Conservation (phyloP, 2,888 invertebrate species). For the Drosophila recens region DNA sequence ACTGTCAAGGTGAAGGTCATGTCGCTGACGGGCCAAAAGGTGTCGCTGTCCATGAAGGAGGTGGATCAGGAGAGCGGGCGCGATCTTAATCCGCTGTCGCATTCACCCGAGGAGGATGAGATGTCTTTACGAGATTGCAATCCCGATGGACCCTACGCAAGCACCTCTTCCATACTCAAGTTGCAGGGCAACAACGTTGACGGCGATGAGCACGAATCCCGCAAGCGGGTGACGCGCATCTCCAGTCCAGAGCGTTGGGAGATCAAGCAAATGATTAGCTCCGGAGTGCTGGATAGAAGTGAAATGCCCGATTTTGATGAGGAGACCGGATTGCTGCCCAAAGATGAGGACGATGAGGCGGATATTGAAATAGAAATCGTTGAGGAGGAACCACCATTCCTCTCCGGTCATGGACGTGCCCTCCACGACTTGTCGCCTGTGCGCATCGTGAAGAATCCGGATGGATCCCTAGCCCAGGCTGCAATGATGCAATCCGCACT, state of each 20-base stretch:
- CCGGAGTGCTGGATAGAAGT: conserved; percentile 95
- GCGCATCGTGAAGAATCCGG: conserved; percentile 98
- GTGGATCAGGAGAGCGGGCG: conserved; percentile 97
- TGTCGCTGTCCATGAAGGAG: conserved; percentile 98
- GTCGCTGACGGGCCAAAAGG: conserved; percentile 96
- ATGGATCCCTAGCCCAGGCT: conserved; percentile 98
- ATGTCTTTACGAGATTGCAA: conserved; percentile 89
- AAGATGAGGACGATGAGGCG: conserved; percentile 97
- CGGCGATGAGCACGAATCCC: conserved; percentile 92
- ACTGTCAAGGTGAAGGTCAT: conserved; percentile 96
- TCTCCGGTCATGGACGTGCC: conserved; percentile 96
- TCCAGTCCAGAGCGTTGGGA: conserved; percentile 99
- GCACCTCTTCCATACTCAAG: conserved; percentile 87
- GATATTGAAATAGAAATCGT: conserved; percentile 99
- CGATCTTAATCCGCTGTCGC: conserved; percentile 95
- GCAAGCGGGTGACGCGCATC: conserved; percentile 94
- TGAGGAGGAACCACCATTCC: conserved; percentile 99
- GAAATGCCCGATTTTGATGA: conserved; percentile 99
- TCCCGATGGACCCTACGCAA: conserved; percentile 93
- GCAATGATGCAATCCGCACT: conserved; percentile 99
- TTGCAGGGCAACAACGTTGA: conserved; percentile 86
- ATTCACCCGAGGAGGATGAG: conserved; percentile 87
- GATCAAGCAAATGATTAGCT: conserved; percentile 98
- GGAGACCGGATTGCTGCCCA: conserved; percentile 95
- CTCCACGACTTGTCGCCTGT: conserved; percentile 97